Percentiles rank a stretch among this genome's conserved stretches.
Evolutionary conservation across 2,888 invertebrate species (phyloP).

Genomic region (Periphyllus acericola): DNA sequence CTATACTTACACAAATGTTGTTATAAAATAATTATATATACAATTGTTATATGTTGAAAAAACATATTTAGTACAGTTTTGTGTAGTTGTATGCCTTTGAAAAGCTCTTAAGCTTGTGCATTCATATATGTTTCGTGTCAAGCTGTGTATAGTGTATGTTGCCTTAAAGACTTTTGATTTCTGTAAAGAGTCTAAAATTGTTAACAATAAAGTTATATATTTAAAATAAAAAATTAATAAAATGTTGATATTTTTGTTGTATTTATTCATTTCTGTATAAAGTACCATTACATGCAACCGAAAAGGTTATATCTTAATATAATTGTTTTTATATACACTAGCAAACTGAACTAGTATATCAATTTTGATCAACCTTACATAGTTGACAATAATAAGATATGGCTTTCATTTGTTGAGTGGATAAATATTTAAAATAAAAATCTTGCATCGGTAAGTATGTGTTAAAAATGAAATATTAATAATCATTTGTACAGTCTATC

Average conservation of each 20-base stretch:
- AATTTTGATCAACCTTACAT: no score
- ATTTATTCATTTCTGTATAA: not conserved
- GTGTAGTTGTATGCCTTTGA: constrained; percentile 22
- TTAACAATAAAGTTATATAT: constrained; percentile 58
- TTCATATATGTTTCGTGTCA: constrained; percentile 50
- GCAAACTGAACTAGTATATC: no score
- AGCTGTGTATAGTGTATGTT: constrained; percentile 59
- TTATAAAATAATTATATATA: constrained; percentile 22
- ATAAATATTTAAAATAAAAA: not conserved
- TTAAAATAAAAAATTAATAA: constrained; percentile 31
- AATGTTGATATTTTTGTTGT: constrained; percentile 14
- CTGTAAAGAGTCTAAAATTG: constrained; percentile 52
- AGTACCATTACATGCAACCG: no score
- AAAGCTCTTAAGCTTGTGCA: constrained; percentile 25
- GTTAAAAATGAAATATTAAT: not conserved
- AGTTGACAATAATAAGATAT: no score
- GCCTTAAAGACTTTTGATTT: constrained; percentile 45
- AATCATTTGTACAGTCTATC: not conserved
- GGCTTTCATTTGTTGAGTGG: no score
- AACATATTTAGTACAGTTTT: constrained; percentile 30
- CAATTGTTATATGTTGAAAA: not conserved
- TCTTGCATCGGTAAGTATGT: not conserved
- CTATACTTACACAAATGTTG: constrained; percentile 35
- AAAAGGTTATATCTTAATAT: no score
- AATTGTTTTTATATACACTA: no score